Base-by-base conservation (phyloP, 2,113 vertebrate species). In the Mixornis gularis region DNA sequence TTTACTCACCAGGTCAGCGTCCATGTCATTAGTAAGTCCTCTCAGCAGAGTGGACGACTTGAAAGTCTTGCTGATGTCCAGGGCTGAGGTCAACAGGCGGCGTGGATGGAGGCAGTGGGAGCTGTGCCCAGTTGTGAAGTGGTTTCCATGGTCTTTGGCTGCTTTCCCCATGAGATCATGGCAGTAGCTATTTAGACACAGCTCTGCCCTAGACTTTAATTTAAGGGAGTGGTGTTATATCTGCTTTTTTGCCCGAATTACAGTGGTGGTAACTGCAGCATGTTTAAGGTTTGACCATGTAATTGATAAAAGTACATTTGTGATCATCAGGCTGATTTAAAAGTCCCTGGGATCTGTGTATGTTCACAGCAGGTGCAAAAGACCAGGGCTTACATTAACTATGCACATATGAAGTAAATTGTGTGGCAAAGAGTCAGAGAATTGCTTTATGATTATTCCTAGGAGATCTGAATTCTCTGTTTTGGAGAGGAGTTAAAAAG, bases 141-240 rank as follows among this genome's bases (percentile, higher is more conserved):
- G 93, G 92, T 96, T 94, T 91, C 87, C 87, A 80, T 92, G 87
- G 89, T 79, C 95, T 70, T 89, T 52, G 79, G 85, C 94, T 95
- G 82, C 79, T 91, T 95, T 92, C 60, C 64, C 27, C 87, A 60
- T 96, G 95, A 95, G 94, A 73, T 96, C 96, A 95, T 91, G 74
- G 59, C 85, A 94, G 63, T 93, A 89, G 52, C 79, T 95, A 12
- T 90, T 95, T 89, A 92, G 71, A 79, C 2, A 72, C 19, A 82
- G 53, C 51, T 69, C 55, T 92, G 69, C 55, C 24, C 46, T 77
- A 51, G 76, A 43, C 79, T 95, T 82, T 95, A 83, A 95, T 95
- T 95, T 88, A 94, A 66, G 68, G n/a, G n/a, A 79, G 60, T 59
- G 40, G 24, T 93, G 70, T 9, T 87, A 46, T 63, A 80, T 87